Evolutionary conservation across 37 sponge, comb jelly and placozoan genomes (phyloP), one percentile per base, ranked within the genome.

Genomic region (Ephydatia muelleri): DNA sequence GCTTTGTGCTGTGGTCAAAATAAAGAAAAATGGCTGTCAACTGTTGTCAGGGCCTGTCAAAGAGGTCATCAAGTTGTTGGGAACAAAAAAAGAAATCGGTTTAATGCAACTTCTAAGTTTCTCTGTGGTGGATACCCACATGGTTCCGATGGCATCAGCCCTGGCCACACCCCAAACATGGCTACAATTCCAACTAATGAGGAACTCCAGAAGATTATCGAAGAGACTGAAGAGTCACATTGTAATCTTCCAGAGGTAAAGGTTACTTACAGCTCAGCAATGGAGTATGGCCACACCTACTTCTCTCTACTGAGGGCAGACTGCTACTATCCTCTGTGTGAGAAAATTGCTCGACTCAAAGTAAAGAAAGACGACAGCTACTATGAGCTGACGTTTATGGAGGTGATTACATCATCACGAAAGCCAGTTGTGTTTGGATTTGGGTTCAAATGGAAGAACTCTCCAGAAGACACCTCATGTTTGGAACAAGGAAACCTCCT

Each of bases 141-240:
- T 29, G 22, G 3, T 76, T 11, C 77, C 35, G 39, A 47, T 49
- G 13, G 36, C 21, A 26, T 76, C 77, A 38, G 48, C 26, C 22
- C 6, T 48, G 43, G 35, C 47, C 11, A 2, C 2, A 3, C 21
- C 0, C 23, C 35, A 47, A 38, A 47, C 83, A 16, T 83, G 83
- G 83, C 83, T 3, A 72, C 49, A 14, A 39, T 83, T 11, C 31
- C 30, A 37, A 83, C 22, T n/a, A n/a, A n/a, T n/a, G n/a, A n/a
- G n/a, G n/a, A n/a, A n/a, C n/a, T n/a, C n/a, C n/a, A n/a, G n/a
- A 38, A 12, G 48, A 72, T 65, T 25, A 36, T 40, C n/a, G 27
- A 29, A 29, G 38, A 37, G 13, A 6, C 30, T 34, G 26, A 19
- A 38, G 5, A 3, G 5, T 29, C 28, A 5, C 5, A 8, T 26